Evolutionary conservation across 2,888 invertebrate species (phyloP), one percentile per base, ranked within the genome.

Genomic region (Leptinotarsa rubiginosa): DNA sequence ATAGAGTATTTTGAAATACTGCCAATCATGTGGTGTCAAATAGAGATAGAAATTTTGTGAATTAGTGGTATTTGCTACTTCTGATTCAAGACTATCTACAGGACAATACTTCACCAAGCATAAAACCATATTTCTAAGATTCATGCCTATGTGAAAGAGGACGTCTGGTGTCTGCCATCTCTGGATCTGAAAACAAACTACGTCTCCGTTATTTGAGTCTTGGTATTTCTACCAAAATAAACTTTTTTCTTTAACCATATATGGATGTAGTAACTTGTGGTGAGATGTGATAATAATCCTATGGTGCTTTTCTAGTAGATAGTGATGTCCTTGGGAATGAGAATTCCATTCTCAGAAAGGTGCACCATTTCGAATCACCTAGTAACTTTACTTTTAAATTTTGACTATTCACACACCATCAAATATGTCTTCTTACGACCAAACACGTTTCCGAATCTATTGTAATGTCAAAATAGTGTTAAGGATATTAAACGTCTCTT

Each of bases 1-100:
- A 83, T 84, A 85, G 83, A 82, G 83, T 83, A 83, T 84, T 84
- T 81, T 80, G 81, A 83, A 83, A 84, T 85, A 87, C 87, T 87
- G 87, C 87, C 87, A 87, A 87, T 85, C 84, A 83, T 85, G 85
- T 85, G 86, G 86, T 87, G 86, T 87, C 86, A 86, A 85, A 85
- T 86, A 86, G 84, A 83, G 80, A 83, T 85, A 86, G 84, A 82
- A 81, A 84, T 72, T 80, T 78, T 83, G 85, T 84, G 84, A 83
- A 82, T 85, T 81, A 84, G 84, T 84, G 82, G 81, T 81, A 83
- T 83, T 82, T 81, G 80, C 78, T 82, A 79, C 77, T 79, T 81
- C 82, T 82, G 82, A 83, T 82, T 83, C 82, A 82, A 83, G 81
- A 85, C 84, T 85, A 84, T 85, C 84, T 82, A 84, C 83, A 82